phyloP scores from a whole-genome alignment of 53 echinoderm and acorn worm species.

The Actinopyga echinites region DNA sequence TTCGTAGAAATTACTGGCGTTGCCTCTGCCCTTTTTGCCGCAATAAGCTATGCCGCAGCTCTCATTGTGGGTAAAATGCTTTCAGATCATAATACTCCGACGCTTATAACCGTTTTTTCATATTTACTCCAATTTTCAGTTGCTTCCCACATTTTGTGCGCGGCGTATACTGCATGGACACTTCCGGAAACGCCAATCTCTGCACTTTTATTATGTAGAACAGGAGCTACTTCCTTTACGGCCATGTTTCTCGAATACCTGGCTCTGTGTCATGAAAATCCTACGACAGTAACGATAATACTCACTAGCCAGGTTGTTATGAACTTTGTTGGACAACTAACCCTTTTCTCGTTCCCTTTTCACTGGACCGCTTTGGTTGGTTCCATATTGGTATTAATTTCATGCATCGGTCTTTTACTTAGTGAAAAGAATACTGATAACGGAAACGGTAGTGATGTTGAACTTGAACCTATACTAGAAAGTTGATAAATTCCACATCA shows the following conservation, averaged over 20 bases:
- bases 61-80: background rate
- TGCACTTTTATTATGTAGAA: background rate
- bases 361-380: background rate
- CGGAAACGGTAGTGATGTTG: too few species aligned
- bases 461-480: too few species aligned
- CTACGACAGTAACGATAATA: slow-evolving; percentile 22
- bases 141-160: background rate
- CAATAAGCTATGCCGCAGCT: background rate
- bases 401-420: background rate
- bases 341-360: background rate
- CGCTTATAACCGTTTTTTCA: background rate
- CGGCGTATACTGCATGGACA: background rate
- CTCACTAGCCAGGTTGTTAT: background rate
- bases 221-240: background rate
- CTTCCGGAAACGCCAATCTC: background rate
- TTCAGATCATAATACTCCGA: background rate
- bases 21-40: background rate
- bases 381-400: background rate
- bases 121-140: background rate
- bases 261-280: background rate
- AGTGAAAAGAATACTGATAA: background rate
- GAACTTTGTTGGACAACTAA: background rate
- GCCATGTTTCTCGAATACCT: background rate
- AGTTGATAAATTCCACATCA: too few species aligned
- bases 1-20: too few species aligned